These are phyloP conservation scores for Aix galericulata DNA, from an alignment of 2,113 vertebrate genomes.

Conservation along the genomic window DNA sequence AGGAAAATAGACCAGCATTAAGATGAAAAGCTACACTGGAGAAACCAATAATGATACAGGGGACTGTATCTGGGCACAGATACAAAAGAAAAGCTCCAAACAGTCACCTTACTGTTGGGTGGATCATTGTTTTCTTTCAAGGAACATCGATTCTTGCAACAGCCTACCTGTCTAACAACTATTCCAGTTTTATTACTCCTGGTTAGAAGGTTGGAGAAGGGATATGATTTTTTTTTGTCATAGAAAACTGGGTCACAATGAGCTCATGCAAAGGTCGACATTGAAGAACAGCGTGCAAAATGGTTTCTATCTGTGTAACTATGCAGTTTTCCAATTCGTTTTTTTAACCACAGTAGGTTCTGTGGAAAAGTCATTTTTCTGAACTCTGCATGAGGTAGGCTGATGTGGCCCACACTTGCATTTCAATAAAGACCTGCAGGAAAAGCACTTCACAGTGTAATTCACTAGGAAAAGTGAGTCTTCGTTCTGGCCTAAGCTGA, in stretches of 20 bases:
- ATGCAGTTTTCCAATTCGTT: neutral
- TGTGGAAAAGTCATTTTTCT: neutral
- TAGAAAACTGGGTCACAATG: neutral
- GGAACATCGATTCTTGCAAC: neutral
- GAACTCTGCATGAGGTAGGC: neutral
- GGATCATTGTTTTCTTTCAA: neutral
- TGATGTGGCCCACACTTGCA: neutral
- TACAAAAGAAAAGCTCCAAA: neutral
- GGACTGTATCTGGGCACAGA: neutral
- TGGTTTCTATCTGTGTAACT: neutral
- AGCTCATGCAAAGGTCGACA: neutral
- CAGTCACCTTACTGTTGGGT: neutral
- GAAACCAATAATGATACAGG: neutral
- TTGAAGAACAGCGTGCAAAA: neutral
- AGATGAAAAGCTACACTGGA: neutral
- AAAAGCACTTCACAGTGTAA: neutral
- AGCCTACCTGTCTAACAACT: neutral
- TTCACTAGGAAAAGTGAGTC: neutral
- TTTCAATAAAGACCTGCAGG: neutral
- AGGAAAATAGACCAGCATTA: neutral
- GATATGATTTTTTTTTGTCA: neutral
- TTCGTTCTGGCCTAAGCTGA: neutral
- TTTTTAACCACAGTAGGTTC: neutral
- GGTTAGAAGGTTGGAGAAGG: neutral
- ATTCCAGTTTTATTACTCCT: neutral